These are phyloP conservation scores for Blera fallax DNA, from an alignment of 2,888 invertebrate species.

Conservation along the genomic window DNA sequence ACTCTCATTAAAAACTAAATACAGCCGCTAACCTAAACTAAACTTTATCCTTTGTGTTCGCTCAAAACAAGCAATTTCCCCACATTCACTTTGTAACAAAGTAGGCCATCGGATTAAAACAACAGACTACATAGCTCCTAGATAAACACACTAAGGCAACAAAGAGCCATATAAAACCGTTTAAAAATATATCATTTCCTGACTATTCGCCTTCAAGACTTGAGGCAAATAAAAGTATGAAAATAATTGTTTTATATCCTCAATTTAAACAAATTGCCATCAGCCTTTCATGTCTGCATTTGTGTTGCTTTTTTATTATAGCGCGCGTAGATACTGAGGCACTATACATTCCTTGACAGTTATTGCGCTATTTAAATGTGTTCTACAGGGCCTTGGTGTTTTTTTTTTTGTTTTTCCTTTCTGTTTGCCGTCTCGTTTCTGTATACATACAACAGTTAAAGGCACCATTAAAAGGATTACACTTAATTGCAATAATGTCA, in stretches of 20 bases:
- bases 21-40: not conserved
- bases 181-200: constrained; percentile 58
- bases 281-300: constrained; percentile 33
- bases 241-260: constrained; percentile 67
- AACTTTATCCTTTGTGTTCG: not conserved
- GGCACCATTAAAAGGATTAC: constrained; percentile 52
- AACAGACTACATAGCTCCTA: not conserved
- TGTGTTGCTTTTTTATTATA: not conserved
- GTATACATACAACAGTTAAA: not conserved
- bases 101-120: not conserved
- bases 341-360: constrained; percentile 4
- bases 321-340: not conserved
- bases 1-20: not conserved
- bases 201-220: constrained; percentile 25
- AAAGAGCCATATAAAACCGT: constrained; percentile 8
- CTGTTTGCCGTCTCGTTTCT: constrained; percentile 18
- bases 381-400: not conserved
- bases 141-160: not conserved
- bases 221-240: constrained; percentile 35
- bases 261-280: constrained; percentile 62
- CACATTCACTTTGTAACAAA: not conserved
- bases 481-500: constrained; percentile 48
- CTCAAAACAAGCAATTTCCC: not conserved
- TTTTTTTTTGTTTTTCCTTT: not conserved
- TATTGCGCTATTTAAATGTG: constrained; percentile 40